Evolutionary conservation across 1,140 invertebrate species (phyloP), one percentile per base, ranked within the genome.

Genomic region (Drosophila willistoni): DNA sequence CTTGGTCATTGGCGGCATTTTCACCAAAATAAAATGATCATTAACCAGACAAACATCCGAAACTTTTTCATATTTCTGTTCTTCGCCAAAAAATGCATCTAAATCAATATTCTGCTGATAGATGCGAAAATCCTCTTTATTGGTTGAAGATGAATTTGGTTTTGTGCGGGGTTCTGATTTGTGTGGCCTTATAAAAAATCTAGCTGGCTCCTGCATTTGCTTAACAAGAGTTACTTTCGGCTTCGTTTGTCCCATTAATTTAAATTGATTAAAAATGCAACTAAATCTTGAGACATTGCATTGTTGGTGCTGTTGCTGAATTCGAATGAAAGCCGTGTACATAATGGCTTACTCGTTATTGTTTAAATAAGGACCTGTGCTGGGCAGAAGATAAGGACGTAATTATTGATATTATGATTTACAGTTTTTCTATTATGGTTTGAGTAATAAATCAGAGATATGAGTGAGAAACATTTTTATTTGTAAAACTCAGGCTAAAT

Each of bases 11-110:
- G 39, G 59, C 10, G 90, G 90, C 78, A 91, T 90, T 77, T 91
- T 90, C 12, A 91, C 90, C 69, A 91, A 73, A 39, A 91, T 91
- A 19, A 80, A 91, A 68, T 91, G 86, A 75, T 91, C 90, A 68
- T 91, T 91, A 17, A 91, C 76, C 51, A 91, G 66, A 55, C 90
- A 91, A 12, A 91, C 77, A 76, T 91, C 90, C 25, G 90, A 90
- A 0, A 91, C 82, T 42, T 77, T 79, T 4, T 87, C 79, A 34
- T 73, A 90, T 41, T 71, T 78, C 22, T 79, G 75, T n/a, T 80
- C 64, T 29, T 70, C 78, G 6, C 84, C 75, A 44, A 91, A 91
- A 55, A 91, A 91, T 12, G 85, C 71, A 33, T 89, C 81, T 36
- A 91, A 34, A 51, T 85, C 80, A 29, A 84, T 71, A 19, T 83